phyloP scores from a whole-genome alignment of 2,797 vertebrate genomes.

The Austrolebias charrua region DNA sequence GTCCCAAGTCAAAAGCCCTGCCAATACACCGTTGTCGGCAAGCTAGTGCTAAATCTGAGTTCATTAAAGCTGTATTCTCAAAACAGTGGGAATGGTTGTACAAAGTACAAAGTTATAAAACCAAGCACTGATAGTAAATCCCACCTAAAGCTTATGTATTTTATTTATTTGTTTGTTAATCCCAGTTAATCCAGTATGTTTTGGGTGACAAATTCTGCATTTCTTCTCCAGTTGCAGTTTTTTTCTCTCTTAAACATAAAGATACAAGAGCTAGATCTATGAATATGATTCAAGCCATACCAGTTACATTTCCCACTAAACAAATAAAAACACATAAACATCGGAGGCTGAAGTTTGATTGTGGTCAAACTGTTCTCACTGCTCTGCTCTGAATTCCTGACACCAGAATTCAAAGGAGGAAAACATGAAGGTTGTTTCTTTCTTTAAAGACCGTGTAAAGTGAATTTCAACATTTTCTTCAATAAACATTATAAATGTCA shows the following conservation, averaged over 20 bases:
- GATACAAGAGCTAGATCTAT: not conserved
- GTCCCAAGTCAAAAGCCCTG: no score
- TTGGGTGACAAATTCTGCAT: not conserved
- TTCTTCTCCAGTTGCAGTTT: not conserved
- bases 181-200: not conserved
- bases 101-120: not conserved
- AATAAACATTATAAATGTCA: no score
- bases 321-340: not conserved
- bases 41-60: conserved; percentile 1
- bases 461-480: no score
- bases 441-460: no score
- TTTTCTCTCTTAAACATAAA: not conserved
- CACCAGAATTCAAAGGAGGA: conserved; percentile 1
- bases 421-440: not conserved
- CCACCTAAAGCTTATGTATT: not conserved
- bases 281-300: not conserved
- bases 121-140: not conserved
- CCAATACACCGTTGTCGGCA: no score
- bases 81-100: not conserved
- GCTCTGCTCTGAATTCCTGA: not conserved
- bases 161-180: no score
- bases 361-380: not conserved
- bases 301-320: not conserved
- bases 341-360: not conserved
- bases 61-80: not conserved